Base-by-base conservation (phyloP, 1,140 invertebrate species). In the Zaprionus taronus region DNA sequence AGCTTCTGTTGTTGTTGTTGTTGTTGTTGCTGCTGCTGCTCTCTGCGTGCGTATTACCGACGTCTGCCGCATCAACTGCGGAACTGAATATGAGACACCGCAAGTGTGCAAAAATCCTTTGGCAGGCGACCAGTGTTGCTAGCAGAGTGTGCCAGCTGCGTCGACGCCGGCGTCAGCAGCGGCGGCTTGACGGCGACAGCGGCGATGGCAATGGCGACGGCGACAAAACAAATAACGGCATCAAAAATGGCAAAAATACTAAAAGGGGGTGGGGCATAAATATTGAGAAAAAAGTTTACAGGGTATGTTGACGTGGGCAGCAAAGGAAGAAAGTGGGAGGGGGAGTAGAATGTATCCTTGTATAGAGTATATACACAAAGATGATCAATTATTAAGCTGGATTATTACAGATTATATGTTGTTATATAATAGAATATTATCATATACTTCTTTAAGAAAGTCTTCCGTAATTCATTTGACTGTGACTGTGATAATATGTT, bases 141-240 rank as follows among this genome's bases (percentile, higher is more conserved):
- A 62, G 63, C 69, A 47, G 70, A 77, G 24, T 36, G 41, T 61
- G 49, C 51, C 47, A 26, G 58, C 67, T 65, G 65, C 75, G 82
- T 51, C 74, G 62, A 57, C 53, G 65, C 31, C 68, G 17, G 20
- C 75, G 56, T 20, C 72, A 49, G 63, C 79, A 72, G 20, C 64
- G 72, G 72, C 65, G 57, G 72, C 57, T 69, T 53, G 66, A 55
- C 72, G 76, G 47, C 84, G 84, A 89, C 85, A 90, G 63, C 69
- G 83, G 84, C 28, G 28, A 9, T 31, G 76, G 47, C 84, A 81
- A 89, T 85, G 84, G 63, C 69, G 84, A 85, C 31, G 31, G 31
- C 81, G 85, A 90, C 85, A 85, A 90, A 90, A 90, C 86, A 90
- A 90, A 90, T 85, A 90, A 85, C 81, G 77, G 73, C 81, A 77